These are phyloP conservation scores for Sebastes hubbsi DNA, from an alignment of 2,797 vertebrate genomes.

Conservation along the genomic window DNA sequence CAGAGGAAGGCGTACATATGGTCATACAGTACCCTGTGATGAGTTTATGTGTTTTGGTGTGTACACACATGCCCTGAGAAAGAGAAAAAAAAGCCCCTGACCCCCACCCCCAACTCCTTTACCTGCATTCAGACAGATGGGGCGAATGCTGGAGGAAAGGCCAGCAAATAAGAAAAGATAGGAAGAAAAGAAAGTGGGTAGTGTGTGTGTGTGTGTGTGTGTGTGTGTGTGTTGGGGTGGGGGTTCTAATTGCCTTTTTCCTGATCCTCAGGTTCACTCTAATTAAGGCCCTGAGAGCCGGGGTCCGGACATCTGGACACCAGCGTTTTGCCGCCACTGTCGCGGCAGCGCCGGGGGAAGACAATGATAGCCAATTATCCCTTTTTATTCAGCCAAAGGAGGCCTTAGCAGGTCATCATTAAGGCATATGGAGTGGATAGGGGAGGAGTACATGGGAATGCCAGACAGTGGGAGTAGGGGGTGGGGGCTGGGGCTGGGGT, in stretches of 20 bases:
- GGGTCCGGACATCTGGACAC: slow-evolving; percentile 87
- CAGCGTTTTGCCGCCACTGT: slow-evolving; percentile 79
- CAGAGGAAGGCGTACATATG: not conserved
- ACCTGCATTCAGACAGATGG: slow-evolving; percentile 87
- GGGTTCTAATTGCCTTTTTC: slow-evolving; percentile 86
- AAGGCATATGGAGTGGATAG: slow-evolving; percentile 52
- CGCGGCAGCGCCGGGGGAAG: slow-evolving; percentile 55
- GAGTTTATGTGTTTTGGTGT: not conserved
- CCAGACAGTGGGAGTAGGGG: slow-evolving; percentile 12
- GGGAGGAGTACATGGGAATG: slow-evolving; percentile 20
- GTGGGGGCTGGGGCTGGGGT: not conserved
- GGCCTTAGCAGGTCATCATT: slow-evolving; percentile 75
- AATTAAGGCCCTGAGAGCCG: slow-evolving; percentile 85
- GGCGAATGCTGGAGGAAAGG: slow-evolving; percentile 49
- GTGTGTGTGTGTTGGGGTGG: not conserved
- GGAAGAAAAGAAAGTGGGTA: not conserved
- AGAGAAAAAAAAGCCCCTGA: slow-evolving; percentile 29
- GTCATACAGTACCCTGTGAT: not conserved
- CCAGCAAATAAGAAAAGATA: not conserved
- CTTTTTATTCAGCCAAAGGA: slow-evolving; percentile 73
- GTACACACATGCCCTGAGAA: not conserved
- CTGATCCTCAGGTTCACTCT: slow-evolving; percentile 85
- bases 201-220: not conserved
- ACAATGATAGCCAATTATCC: slow-evolving; percentile 84
- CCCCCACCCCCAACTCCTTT: slow-evolving; percentile 56